Percentiles rank a stretch among this genome's conserved stretches.
Evolutionary conservation across 2,797 vertebrate species (phyloP).

Genomic region (Antennarius maculatus): DNA sequence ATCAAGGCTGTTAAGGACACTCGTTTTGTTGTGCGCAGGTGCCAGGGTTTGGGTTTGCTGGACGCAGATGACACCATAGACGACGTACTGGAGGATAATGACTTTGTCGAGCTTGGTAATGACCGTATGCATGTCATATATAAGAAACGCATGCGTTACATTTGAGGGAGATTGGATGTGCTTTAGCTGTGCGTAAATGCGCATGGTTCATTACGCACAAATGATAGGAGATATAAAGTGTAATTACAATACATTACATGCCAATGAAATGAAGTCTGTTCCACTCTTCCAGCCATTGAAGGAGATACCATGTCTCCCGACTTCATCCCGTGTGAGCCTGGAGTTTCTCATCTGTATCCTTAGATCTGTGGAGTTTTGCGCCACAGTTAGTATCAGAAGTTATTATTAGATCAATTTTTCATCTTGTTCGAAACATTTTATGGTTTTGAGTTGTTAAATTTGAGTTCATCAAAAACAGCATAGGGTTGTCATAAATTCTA

Average conservation of each 20-base stretch:
- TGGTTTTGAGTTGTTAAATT: not conserved
- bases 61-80: slow-evolving; percentile 90
- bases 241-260: not conserved
- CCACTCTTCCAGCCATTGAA: slow-evolving; percentile 88
- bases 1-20: slow-evolving; percentile 84
- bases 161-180: not conserved
- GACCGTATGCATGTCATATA: slow-evolving; percentile 1
- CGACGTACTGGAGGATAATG: slow-evolving; percentile 94
- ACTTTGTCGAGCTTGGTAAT: slow-evolving; percentile 97
- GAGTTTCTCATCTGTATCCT: slow-evolving; percentile 97
- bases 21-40: slow-evolving; percentile 86
- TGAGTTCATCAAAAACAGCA: not conserved
- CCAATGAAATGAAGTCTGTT: not conserved
- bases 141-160: not conserved
- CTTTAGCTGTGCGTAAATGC: slow-evolving; percentile 31
- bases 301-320: slow-evolving; percentile 95
- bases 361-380: slow-evolving; percentile 37
- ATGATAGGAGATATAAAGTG: not conserved
- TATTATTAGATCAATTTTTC: not conserved
- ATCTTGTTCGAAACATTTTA: not conserved
- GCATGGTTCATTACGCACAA: not conserved
- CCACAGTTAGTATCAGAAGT: not conserved
- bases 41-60: slow-evolving; percentile 91
- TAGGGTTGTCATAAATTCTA: not conserved
- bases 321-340: slow-evolving; percentile 91